Percentiles rank a stretch among this genome's conserved stretches.
Evolutionary conservation across 2,113 vertebrate genomes (phyloP).

Genomic region (Myrmecobius fasciatus): DNA sequence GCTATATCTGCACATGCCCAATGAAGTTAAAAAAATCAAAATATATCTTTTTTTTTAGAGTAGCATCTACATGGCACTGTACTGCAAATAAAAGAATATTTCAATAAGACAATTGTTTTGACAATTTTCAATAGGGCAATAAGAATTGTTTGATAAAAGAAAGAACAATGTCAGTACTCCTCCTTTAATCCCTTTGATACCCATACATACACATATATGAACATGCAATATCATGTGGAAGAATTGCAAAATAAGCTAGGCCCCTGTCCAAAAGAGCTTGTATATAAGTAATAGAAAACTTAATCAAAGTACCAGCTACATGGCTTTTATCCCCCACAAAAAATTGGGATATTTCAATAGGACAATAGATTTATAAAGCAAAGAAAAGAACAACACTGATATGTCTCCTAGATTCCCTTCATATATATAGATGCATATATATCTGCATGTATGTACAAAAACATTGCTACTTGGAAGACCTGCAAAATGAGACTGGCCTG

Average conservation of each 20-base stretch:
- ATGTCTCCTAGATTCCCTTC: constrained; percentile 16
- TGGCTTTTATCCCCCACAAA: not conserved
- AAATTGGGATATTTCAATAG: not conserved
- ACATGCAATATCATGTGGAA: too few relatives aligned
- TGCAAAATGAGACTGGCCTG: constrained; percentile 48
- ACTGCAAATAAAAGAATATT: too few relatives aligned
- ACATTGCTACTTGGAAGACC: constrained; percentile 53
- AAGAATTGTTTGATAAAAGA: too few relatives aligned
- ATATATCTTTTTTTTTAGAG: constrained; percentile 22
- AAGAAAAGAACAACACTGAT: not conserved
- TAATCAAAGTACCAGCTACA: not conserved
- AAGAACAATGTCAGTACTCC: too few relatives aligned
- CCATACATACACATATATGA: too few relatives aligned
- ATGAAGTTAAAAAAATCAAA: constrained; percentile 44
- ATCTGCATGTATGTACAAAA: not conserved
- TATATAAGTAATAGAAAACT: too few relatives aligned
- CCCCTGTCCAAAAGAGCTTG: too few relatives aligned
- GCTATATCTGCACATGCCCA: constrained; percentile 34
- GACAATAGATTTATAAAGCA: not conserved
- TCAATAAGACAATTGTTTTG: too few relatives aligned
- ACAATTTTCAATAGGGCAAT: too few relatives aligned
- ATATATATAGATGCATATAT: not conserved
- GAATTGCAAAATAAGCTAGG: too few relatives aligned
- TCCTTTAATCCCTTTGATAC: too few relatives aligned
- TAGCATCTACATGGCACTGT: not conserved